Evolutionary conservation across 2,888 invertebrate species (phyloP), one percentile per base, ranked within the genome.

Genomic region (Agrochola lychnidis): DNA sequence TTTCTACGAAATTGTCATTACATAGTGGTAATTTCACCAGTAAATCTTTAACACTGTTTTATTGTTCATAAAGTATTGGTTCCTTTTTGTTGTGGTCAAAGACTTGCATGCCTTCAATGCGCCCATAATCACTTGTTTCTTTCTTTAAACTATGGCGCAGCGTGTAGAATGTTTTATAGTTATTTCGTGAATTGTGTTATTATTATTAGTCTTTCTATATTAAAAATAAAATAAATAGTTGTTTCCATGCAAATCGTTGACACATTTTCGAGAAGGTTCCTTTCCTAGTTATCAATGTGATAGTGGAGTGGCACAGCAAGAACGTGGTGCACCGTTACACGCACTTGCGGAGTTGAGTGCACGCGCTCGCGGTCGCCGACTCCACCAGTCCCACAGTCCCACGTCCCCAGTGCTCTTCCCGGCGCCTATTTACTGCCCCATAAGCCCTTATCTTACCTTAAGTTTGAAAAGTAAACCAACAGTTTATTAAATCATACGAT

Each of bases 281-380:
- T 82, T 81, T 86, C 76, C 74, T 71, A 76, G 79, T 80, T 86
- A 81, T 89, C 78, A 87, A 87, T 88, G 88, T 86, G 86, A 85
- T 91, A 86, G 88, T 88, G 83, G 90, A 91, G 88, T 91, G 90
- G 92, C 90, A 90, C 88, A 90, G 92, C 89, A 88, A 91, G 91
- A 92, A 90, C 90, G 90, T 87, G 87, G 90, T 92, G 91, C 94
- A 95, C 95, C 95, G 95, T 96, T 96, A 95, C 92, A 93, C 94
- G 94, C 92, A 94, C 94, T 94, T 91, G 92, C 90, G 86, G 94
- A 94, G 95, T 95, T 95, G 95, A 96, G 93, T 95, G 96, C 95
- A 94, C 96, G 94, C 91, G 91, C 91, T 89, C 86, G 92, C 95
- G 96, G 96, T 96, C 96, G 96, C 94, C 96, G 96, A 96, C 96